A percentile compares a stretch with the other conserved stretches of the same genome.
These are phyloP conservation scores for Bucco capensis DNA, from an alignment of 2,113 vertebrate species.

Conservation along the genomic window DNA sequence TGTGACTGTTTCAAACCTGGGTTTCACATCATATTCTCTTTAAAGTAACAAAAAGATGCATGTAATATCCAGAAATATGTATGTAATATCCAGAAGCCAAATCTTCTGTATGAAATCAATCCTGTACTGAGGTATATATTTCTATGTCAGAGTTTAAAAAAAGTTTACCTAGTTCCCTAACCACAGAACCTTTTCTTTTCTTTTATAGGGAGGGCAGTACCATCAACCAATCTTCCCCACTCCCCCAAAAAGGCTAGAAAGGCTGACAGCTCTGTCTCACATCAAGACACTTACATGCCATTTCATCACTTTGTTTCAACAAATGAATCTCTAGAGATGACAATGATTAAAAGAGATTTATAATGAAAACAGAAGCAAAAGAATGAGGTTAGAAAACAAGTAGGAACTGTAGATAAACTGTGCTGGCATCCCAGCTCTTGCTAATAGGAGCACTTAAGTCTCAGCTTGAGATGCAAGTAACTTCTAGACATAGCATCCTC, in stretches of 20 bases:
- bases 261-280: not conserved
- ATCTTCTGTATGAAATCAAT: not conserved
- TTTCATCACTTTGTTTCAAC: not conserved
- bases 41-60: not conserved
- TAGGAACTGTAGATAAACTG: not conserved
- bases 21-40: not conserved
- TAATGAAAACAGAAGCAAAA: not conserved
- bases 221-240: not conserved
- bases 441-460: too few species aligned
- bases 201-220: not conserved
- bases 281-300: not conserved
- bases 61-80: too few species aligned
- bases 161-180: not conserved
- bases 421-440: not conserved
- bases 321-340: not conserved
- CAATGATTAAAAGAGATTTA: not conserved
- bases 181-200: not conserved
- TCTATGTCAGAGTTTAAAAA: too few species aligned
- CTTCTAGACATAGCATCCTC: constrained; percentile 6
- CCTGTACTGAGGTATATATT: not conserved
- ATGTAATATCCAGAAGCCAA: not conserved
- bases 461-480: constrained; percentile 18
- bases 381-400: not conserved
- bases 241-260: not conserved
- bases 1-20: not conserved